Base-by-base conservation (phyloP, 2,888 invertebrate genomes). In the Serripes groenlandicus region DNA sequence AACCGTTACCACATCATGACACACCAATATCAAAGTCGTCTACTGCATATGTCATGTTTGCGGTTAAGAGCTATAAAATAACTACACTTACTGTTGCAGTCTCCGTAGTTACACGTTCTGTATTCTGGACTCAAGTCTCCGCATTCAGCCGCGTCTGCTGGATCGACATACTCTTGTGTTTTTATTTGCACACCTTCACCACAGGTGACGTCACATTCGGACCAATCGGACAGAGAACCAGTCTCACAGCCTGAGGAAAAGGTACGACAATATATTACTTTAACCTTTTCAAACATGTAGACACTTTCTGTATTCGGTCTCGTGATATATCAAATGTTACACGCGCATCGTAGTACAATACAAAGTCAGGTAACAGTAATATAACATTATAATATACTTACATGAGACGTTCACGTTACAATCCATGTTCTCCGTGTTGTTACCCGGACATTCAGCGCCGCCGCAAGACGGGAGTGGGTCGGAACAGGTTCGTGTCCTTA, bases 211-310 rank as follows among this genome's bases (percentile, higher is more conserved):
- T 49, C 62, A 56, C 87, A 87, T 3, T 68, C 70, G n/a, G 68
- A 72, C 87, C 87, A 87, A 11, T 77, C 68, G 21, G 71, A 73
- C 74, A 79, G 85, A 0, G 81, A 75, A 15, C 49, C 68, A 9
- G 64, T 54, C 23, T 68, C 69, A 62, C 79, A 79, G 35, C 79
- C 79, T 78, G 58, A 32, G 26, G 56, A 7, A 68, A 15, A 32
- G 74, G 54, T 35, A 49, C 60, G 1, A 70, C 9, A 26, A n/a
- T n/a, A n/a, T n/a, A n/a, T n/a, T n/a, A n/a, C n/a, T n/a, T n/a
- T n/a, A n/a, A n/a, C n/a, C n/a, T n/a, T n/a, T n/a, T n/a, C n/a
- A n/a, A n/a, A n/a, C n/a, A n/a, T n/a, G n/a, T n/a, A n/a, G n/a
- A n/a, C n/a, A n/a, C n/a, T n/a, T n/a, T n/a, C n/a, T n/a, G n/a